Evolutionary conservation across 2,888 invertebrate genomes (phyloP), one percentile per base, ranked within the genome.

Genomic region (Hirtodrosophila cameraria): DNA sequence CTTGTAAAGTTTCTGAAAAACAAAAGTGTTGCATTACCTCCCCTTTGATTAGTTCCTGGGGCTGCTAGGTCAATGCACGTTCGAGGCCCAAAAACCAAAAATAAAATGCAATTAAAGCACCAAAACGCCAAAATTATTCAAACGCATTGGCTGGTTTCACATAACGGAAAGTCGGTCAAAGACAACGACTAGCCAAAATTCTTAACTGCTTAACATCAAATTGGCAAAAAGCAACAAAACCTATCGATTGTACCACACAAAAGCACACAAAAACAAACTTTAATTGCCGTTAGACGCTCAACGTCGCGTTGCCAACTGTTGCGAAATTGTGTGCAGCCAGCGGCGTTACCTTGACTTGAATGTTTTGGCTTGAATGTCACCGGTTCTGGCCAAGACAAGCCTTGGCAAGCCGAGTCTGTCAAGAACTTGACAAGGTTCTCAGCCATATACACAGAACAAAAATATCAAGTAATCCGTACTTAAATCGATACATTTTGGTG

Each of bases 151-250:
- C 60, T 57, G 57, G 59, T 48, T 68, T 52, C 18, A 25, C 33
- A 16, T 39, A 25, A 8, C 16, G 15, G 31, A 52, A 84, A 78
- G 57, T 82, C 79, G 85, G 85, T 85, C 85, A 85, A 85, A 83
- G 85, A 71, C 87, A 75, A 83, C 87, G 57, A 58, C 71, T 82
- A 39, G 50, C 64, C n/a, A 53, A 66, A 72, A 75, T 82, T 82
- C 85, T 85, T 63, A 59, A 57, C 71, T 65, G 50, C 33, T 49
- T 55, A 41, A 41, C 55, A 33, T 12, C 27, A 61, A 42, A 50
- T 16, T 13, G 41, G 23, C 31, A 53, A 54, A 41, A 43, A 23
- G 18, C 33, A 20, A 12, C 23, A 45, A 48, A 60, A 48, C 30
- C 18, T 36, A 67, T 50, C 43, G 69, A 63, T 57, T 48, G 46